phyloP scores from a whole-genome alignment of 2,113 vertebrate species.

The Lichenostomus cassidix region DNA sequence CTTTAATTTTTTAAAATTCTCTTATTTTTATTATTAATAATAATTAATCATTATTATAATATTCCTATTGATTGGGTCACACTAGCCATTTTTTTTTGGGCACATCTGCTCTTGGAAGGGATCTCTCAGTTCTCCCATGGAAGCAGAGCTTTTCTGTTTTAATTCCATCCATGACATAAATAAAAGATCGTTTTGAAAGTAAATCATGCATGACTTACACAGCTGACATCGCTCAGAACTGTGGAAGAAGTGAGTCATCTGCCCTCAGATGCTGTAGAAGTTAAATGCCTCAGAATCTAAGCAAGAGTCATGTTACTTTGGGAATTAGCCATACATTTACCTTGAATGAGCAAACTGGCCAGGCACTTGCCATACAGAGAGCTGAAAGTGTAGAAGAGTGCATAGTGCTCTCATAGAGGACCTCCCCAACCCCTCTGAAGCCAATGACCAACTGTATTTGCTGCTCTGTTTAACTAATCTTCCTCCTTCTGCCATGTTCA shows the following conservation, averaged over 20 bases:
- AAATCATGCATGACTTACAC: conserved; percentile 9
- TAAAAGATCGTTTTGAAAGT: conserved; percentile 37
- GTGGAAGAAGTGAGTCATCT: background rate
- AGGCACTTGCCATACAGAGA: background rate
- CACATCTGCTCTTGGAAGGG: background rate
- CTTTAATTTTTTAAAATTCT: background rate
- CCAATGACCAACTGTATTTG: background rate
- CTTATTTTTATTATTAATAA: background rate
- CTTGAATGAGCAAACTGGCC: background rate
- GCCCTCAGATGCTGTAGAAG: background rate
- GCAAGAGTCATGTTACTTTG: conserved; percentile 37
- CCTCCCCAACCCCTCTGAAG: background rate
- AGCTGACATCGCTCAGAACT: conserved; percentile 1
- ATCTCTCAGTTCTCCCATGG: background rate
- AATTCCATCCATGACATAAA: background rate
- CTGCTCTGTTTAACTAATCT: background rate
- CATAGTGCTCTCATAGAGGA: background rate
- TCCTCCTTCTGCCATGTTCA: background rate
- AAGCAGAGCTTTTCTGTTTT: conserved; percentile 5
- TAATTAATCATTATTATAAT: background rate
- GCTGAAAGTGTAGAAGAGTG: background rate
- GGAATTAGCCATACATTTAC: conserved; percentile 49
- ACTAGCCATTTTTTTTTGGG: background rate
- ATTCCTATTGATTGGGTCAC: background rate
- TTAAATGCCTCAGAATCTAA: conserved; percentile 52